Evolutionary conservation across 2,797 vertebrate genomes (phyloP).

Genomic region (Myripristis jacobus): DNA sequence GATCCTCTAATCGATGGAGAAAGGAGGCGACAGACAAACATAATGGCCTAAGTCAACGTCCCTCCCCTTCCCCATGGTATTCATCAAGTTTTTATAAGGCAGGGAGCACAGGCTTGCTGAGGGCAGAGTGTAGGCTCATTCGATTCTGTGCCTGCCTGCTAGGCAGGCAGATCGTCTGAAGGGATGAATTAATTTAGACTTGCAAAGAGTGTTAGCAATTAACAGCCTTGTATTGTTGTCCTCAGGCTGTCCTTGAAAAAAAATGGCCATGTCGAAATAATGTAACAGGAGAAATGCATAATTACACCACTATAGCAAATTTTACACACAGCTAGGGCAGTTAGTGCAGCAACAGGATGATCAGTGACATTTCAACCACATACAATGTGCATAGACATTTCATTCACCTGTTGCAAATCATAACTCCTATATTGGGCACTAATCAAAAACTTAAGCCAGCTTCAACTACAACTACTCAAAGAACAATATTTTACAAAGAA

Average conservation of each 20-base stretch:
- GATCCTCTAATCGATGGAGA: slow-evolving; percentile 59
- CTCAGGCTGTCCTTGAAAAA: slow-evolving; percentile 29
- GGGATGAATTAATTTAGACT: slow-evolving; percentile 60
- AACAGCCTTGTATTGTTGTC: slow-evolving; percentile 52
- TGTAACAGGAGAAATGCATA: slow-evolving; percentile 1
- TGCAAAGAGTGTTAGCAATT: slow-evolving; percentile 47
- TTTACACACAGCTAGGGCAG: slow-evolving; percentile 8
- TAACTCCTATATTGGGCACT: neutral
- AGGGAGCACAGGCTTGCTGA: slow-evolving; percentile 30
- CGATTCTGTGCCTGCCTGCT: slow-evolving; percentile 29
- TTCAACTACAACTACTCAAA: neutral
- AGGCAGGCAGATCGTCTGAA: slow-evolving; percentile 33
- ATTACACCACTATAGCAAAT: slow-evolving; percentile 25
- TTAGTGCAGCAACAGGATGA: slow-evolving; percentile 19
- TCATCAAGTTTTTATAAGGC: slow-evolving; percentile 55
- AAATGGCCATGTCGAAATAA: slow-evolving; percentile 32
- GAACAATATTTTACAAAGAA: no score
- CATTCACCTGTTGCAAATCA: neutral
- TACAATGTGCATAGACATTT: slow-evolving; percentile 3
- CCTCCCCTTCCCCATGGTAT: slow-evolving; percentile 12
- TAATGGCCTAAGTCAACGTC: slow-evolving; percentile 22
- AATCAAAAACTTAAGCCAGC: neutral
- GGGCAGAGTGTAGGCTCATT: slow-evolving; percentile 34
- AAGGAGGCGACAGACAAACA: slow-evolving; percentile 53
- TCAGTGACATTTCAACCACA: slow-evolving; percentile 11